Conservation (phyloP, 2,113 vertebrate species). For the Rhagologus leucostigma region DNA sequence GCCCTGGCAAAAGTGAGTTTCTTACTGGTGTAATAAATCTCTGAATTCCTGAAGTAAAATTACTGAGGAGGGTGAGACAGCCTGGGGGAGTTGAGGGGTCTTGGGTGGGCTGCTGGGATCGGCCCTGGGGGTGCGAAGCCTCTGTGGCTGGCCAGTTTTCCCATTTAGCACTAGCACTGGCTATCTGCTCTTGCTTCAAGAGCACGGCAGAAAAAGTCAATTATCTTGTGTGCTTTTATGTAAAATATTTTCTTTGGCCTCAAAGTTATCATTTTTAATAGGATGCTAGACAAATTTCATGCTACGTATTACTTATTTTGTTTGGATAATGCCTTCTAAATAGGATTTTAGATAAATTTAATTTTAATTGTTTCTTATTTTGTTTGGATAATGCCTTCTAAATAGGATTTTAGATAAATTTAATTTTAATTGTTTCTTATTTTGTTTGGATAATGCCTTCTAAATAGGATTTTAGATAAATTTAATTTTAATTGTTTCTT, state of each 20-base stretch:
- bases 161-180: background rate
- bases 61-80: background rate
- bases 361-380: conserved; percentile 46
- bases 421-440: conserved; percentile 37
- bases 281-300: background rate
- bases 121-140: background rate
- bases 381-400: background rate
- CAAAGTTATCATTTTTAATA: background rate
- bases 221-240: background rate
- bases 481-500: conserved; percentile 39
- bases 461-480: conserved; percentile 15
- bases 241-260: background rate
- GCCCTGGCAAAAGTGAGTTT: background rate
- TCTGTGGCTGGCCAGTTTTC: background rate
- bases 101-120: background rate
- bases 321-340: background rate
- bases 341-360: background rate
- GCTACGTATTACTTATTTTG: background rate
- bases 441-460: background rate
- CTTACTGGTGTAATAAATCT: background rate
- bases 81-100: background rate
- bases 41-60: background rate
- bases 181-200: background rate
- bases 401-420: conserved; percentile 12
- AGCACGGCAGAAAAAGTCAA: background rate